Base-by-base conservation (phyloP, 2,797 vertebrate genomes). In the Semotilus atromaculatus region DNA sequence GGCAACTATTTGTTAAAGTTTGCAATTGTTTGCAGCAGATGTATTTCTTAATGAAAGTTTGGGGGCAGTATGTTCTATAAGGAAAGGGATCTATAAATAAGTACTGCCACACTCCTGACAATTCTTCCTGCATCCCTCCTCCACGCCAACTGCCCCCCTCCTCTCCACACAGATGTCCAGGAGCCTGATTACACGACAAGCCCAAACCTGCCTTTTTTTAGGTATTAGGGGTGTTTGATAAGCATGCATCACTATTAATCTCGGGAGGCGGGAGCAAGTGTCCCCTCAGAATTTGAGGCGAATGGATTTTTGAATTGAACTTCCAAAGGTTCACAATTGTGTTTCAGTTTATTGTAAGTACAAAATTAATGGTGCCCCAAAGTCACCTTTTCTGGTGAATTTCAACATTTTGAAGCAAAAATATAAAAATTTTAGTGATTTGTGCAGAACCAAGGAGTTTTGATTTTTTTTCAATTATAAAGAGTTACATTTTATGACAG, bases 31-130 rank as follows among this genome's bases (percentile, higher is more conserved):
- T 26, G 53, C 26, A 3, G 36, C 64, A 77, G 82, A 58, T 77
- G 82, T 36, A 60, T 31, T 58, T 84, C 21, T 64, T 70, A 55
- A 77, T 70, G 36, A 70, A 78, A 60, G 51, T 84, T 84, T 55
- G 26, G 26, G 58, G 36, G 64, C 26, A 58, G 74, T 6, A 14
- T 77, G 34, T 77, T 84, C 74, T 55, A 78, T 58, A 43, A 79
- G 53, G 51, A 78, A 45, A 48, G 29, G 16, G 51, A 70, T 45
- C 64, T 84, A 79, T 78, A 78, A 84, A 84, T 84, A 84, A 58
- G 45, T 68, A 23, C 73, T 38, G 36, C 74, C 23, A 53, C 13
- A 70, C 73, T 55, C 51, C 38, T 55, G 82, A 84, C 82, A 48
- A 78, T 60, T 78, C 66, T 36, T 71, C 18, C 48, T 21, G 64